Conservation (phyloP, 1,140 invertebrate genomes). For the Procambarus clarkii region DNA sequence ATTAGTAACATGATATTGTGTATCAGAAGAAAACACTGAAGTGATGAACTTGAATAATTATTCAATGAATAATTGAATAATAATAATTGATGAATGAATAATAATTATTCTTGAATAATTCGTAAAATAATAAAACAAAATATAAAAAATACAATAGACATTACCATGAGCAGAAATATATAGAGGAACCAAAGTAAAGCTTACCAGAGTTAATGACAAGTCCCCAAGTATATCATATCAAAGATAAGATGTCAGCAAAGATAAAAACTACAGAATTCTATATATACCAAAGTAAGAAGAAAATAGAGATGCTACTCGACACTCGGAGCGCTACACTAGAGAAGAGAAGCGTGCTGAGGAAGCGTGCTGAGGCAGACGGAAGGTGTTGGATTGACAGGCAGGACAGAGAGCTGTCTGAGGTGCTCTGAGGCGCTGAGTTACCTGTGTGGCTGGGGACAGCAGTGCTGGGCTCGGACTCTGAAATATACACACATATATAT, state of each 20-base stretch:
- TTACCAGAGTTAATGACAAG: too few species aligned
- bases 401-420: slow-evolving; percentile 15
- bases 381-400: slow-evolving; percentile 16
- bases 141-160: too few species aligned
- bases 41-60: too few species aligned
- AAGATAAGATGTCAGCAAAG: neutral
- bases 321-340: slow-evolving; percentile 11
- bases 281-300: neutral
- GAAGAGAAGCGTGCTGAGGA: slow-evolving; percentile 15
- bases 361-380: slow-evolving; percentile 18
- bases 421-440: slow-evolving; percentile 16
- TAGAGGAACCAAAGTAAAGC: too few species aligned
- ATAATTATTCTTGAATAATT: too few species aligned
- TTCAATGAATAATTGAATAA: too few species aligned
- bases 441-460: slow-evolving; percentile 53
- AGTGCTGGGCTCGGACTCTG: slow-evolving; percentile 61
- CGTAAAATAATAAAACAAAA: too few species aligned
- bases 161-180: too few species aligned
- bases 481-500: neutral
- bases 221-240: neutral
- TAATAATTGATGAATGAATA: too few species aligned
- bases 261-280: neutral
- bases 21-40: too few species aligned
- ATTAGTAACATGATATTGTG: too few species aligned
- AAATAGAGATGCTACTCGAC: neutral